Evolutionary conservation across 2,113 vertebrate species (phyloP).

Genomic region (Pholis gunnellus): DNA sequence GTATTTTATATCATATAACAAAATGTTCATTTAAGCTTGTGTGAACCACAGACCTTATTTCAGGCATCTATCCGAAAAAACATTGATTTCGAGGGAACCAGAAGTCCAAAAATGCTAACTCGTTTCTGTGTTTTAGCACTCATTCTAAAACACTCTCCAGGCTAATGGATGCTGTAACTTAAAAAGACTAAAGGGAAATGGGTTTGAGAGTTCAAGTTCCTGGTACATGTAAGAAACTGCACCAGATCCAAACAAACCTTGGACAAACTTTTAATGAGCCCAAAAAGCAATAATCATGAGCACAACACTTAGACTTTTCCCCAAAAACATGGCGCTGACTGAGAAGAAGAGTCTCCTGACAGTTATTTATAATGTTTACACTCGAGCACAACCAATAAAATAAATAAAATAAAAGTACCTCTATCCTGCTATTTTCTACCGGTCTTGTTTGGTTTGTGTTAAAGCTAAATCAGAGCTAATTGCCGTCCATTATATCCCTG

Average conservation of each 20-base stretch:
- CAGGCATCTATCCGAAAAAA: not conserved
- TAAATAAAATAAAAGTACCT: conserved; percentile 16
- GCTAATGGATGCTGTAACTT: not conserved
- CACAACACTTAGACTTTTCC: not conserved
- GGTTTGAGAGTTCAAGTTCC: not conserved
- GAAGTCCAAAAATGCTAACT: not conserved
- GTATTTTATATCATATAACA: too few species aligned
- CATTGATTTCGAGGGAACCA: not conserved
- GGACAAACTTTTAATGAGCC: not conserved
- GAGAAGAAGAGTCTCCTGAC: conserved; percentile 3
- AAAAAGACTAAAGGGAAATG: not conserved
- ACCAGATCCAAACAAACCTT: not conserved
- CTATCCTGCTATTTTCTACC: conserved; percentile 34
- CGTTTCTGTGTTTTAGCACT: not conserved
- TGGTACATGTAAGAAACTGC: not conserved
- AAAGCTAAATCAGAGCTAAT: conserved; percentile 54
- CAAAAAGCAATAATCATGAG: not conserved
- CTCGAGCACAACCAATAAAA: not conserved
- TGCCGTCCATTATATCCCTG: conserved; percentile 43
- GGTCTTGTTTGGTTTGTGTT: conserved; percentile 59
- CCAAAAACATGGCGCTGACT: not conserved
- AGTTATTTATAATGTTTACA: conserved; percentile 25
- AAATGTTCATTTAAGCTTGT: too few species aligned
- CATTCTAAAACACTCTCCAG: not conserved
- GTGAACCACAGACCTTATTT: too few species aligned